These are phyloP conservation scores for Fragum sueziense DNA, from an alignment of 2,888 invertebrate genomes.

Conservation along the genomic window DNA sequence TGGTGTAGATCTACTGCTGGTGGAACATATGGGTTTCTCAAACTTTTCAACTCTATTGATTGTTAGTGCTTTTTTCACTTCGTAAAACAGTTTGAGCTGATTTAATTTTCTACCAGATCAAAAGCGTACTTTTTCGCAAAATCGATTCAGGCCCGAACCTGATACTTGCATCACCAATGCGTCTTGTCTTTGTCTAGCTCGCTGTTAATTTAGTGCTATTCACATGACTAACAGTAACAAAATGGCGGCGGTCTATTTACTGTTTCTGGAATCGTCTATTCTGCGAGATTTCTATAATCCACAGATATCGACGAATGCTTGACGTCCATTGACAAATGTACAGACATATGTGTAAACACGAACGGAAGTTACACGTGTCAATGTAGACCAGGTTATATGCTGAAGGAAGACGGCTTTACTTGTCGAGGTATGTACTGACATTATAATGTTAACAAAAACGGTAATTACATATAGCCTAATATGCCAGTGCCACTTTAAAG, in stretches of 20 bases:
- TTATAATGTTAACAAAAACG: too few relatives aligned
- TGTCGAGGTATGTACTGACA: neutral
- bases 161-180: too few relatives aligned
- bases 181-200: neutral
- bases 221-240: neutral
- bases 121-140: neutral
- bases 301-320: slow-evolving; percentile 6
- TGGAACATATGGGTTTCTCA: neutral
- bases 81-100: neutral
- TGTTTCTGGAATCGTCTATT: too few relatives aligned
- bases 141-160: neutral
- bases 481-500: too few relatives aligned
- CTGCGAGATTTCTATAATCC: neutral
- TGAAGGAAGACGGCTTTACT: neutral
- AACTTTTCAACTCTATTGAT: too few relatives aligned
- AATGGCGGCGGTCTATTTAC: too few relatives aligned
- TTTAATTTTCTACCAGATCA: neutral
- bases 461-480: too few relatives aligned
- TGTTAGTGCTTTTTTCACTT: neutral
- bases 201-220: neutral
- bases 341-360: slow-evolving; percentile 1
- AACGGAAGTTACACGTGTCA: neutral
- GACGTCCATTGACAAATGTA: neutral
- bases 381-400: neutral
- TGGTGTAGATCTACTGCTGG: neutral